Base-by-base conservation (phyloP, 2,113 vertebrate species). In the Campylomormyrus numenius region DNA sequence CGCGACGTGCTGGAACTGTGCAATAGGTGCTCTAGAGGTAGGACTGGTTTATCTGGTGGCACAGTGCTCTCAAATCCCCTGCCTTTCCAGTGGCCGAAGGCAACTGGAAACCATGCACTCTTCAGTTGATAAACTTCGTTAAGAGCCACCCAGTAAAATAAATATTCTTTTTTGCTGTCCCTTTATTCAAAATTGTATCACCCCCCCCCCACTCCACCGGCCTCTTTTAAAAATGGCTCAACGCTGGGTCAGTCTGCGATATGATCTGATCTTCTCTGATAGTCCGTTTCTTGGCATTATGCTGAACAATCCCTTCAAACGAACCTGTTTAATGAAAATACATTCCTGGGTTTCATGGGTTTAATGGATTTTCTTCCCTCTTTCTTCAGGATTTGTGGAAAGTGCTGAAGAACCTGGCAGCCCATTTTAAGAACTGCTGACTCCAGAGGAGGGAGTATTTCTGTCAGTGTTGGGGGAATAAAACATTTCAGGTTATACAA, bases 251-350 rank as follows among this genome's bases (percentile, higher is more conserved):
- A 89, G 91, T 89, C 91, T 53, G 89, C 70, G 50, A 70, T 84
- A 90, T 52, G 89, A 91, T 92, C 93, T 91, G 92, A 94, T 94
- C 93, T 90, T 89, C 66, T 92, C 87, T 91, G 92, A 93, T 92
- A 89, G 88, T 89, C 90, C 88, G 84, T 90, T 88, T 91, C 89
- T 89, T n/a, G 42, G 35, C 85, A 89, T 91, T 89, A 92, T 91
- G 92, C 89, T 91, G 90, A 92, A 87, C 92, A 92, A 93, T 94
- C 94, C 93, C 92, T 93, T 94, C 93, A 95, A 94, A 95, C 93
- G 93, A 94, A 93, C 94, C 92, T 89, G 90, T 94, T 94, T 94
- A 95, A 95, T 94, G 94, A 95, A 95, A 94, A 94, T 92, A 93
- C 93, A 94, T 94, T 94, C 93, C 94, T 90, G 91, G 93, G 91